Percentiles rank a stretch among this genome's conserved stretches.
phyloP scores from a whole-genome alignment of 2,113 vertebrate genomes.

The Pelmatolapia mariae region DNA sequence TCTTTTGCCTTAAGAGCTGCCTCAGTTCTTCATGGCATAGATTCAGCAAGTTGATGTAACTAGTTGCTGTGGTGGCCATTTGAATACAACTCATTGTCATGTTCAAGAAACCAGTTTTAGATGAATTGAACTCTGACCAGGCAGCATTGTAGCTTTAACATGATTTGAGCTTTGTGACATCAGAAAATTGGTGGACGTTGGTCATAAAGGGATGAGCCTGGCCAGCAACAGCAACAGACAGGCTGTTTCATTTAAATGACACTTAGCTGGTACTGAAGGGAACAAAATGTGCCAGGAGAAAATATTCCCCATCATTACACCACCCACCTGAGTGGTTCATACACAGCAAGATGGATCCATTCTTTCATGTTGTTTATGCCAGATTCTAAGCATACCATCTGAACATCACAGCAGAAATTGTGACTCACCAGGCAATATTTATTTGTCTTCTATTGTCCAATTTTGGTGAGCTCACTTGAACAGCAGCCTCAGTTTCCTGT shows the following conservation, averaged over 20 bases:
- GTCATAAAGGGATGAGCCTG: neutral
- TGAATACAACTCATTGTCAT: neutral
- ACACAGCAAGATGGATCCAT: accelerated
- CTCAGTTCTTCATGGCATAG: neutral
- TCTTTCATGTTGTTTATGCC: neutral
- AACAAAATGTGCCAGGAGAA: neutral
- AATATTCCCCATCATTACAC: neutral
- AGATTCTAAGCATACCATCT: neutral
- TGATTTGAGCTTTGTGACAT: neutral
- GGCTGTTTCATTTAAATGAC: neutral
- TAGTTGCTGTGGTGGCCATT: neutral
- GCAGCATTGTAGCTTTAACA: neutral
- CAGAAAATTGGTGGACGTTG: neutral
- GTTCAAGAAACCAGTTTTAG: neutral
- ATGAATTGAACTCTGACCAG: neutral
- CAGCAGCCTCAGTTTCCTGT: neutral
- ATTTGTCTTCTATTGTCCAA: neutral
- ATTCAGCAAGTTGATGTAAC: neutral
- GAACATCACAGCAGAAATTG: neutral
- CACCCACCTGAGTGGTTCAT: neutral
- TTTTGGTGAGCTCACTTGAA: neutral
- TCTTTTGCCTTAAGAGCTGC: neutral
- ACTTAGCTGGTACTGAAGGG: neutral
- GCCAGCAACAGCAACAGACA: neutral
- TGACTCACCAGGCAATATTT: neutral